A percentile compares a stretch with the other conserved stretches of the same genome.
These are phyloP conservation scores for Melospiza melodia DNA, from an alignment of 2,113 vertebrate genomes.

Conservation along the genomic window DNA sequence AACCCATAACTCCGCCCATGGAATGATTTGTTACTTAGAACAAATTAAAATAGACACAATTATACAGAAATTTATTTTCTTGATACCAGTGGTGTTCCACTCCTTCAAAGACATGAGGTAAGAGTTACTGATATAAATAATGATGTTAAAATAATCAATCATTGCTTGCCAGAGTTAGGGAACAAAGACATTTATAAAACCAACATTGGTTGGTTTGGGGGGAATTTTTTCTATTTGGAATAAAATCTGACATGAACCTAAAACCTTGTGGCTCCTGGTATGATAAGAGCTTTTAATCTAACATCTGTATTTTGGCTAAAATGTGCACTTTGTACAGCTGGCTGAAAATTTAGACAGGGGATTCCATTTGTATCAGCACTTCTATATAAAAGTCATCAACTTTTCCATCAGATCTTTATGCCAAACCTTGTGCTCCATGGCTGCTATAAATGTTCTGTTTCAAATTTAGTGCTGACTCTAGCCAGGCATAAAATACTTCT, in stretches of 20 bases:
- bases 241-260: neutral
- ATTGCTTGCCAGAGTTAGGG: neutral
- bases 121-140: neutral
- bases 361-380: neutral
- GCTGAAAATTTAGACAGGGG: neutral
- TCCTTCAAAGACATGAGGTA: neutral
- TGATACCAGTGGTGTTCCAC: neutral
- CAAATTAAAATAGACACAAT: neutral
- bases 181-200: neutral
- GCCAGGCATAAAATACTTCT: conserved; percentile 67
- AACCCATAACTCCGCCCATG: accelerated
- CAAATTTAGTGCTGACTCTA: conserved; percentile 59
- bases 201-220: neutral
- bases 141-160: neutral
- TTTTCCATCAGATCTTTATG: conserved; percentile 8
- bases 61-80: neutral
- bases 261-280: neutral
- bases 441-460: conserved; percentile 42
- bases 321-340: neutral
- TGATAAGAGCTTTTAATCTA: neutral
- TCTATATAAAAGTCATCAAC: neutral
- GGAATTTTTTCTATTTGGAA: neutral
- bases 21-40: neutral
- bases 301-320: neutral
- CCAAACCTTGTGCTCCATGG: neutral